A percentile compares a stretch with the other conserved stretches of the same genome.
Evolutionary conservation across 2,113 vertebrate species (phyloP).

Genomic region (Pao palembangensis): DNA sequence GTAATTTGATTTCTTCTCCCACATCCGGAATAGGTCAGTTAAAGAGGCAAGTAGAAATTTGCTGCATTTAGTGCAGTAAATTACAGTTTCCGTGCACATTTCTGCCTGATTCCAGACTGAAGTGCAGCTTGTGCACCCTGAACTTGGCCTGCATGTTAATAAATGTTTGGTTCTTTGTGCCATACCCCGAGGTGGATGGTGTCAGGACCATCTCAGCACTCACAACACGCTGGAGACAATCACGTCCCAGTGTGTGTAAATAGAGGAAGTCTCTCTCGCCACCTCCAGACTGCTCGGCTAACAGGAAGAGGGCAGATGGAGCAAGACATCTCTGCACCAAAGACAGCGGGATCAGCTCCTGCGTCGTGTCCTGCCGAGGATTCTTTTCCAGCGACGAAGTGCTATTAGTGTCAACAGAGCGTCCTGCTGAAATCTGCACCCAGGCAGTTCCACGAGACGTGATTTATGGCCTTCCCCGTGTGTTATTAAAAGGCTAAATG

Average conservation of each 20-base stretch:
- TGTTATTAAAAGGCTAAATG: conserved; percentile 72
- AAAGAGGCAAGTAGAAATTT: conserved; percentile 18
- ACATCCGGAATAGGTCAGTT: conserved; percentile 7
- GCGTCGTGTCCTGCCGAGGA: conserved; percentile 26
- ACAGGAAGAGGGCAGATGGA: conserved; percentile 12
- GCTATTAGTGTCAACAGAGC: conserved; percentile 73
- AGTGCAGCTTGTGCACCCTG: no score
- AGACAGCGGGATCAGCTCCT: conserved; percentile 35
- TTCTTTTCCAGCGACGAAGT: conserved; percentile 60
- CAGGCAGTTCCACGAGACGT: conserved; percentile 58
- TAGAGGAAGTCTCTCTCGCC: no score
- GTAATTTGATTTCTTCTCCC: conserved; percentile 7
- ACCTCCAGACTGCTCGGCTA: background rate
- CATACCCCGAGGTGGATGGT: no score
- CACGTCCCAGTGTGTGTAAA: no score
- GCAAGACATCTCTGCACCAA: conserved; percentile 42
- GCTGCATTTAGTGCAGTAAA: conserved; percentile 12
- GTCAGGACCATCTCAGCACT: no score
- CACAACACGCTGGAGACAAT: no score
- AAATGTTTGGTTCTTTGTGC: background rate
- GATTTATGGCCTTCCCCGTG: conserved; percentile 68
- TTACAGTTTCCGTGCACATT: conserved; percentile 6
- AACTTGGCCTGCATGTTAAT: background rate
- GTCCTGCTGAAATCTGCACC: conserved; percentile 58
- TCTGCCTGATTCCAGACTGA: conserved; percentile 2